A percentile compares a stretch with the other conserved stretches of the same genome.
These are phyloP conservation scores for Hypomecis punctinalis DNA, from an alignment of 2,888 invertebrate species.

Conservation along the genomic window DNA sequence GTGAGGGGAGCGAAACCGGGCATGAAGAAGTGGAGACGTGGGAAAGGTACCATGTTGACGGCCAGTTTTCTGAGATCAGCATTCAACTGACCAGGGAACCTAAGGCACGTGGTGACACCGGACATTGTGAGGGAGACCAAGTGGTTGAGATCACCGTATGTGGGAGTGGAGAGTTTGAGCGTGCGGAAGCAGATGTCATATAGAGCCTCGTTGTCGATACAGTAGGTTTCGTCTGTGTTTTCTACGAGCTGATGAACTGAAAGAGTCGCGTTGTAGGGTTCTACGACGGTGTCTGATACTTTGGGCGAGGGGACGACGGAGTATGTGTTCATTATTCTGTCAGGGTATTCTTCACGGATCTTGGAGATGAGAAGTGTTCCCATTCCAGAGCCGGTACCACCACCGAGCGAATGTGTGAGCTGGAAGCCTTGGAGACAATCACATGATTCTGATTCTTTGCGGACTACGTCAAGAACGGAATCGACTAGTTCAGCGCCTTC, in stretches of 20 bases:
- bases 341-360: slow-evolving; percentile 96
- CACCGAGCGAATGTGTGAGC: slow-evolving; percentile 90
- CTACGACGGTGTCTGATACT: slow-evolving; percentile 88
- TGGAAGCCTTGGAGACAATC: slow-evolving; percentile 97
- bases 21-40: slow-evolving; percentile 94
- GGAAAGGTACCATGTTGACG: slow-evolving; percentile 95
- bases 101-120: slow-evolving; percentile 92
- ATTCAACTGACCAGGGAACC: slow-evolving; percentile 97
- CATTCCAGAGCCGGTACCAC: slow-evolving; percentile 83
- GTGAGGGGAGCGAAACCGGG: slow-evolving; percentile 94
- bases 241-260: slow-evolving; percentile 95
- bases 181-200: slow-evolving; percentile 95
- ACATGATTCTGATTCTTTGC: slow-evolving; percentile 95
- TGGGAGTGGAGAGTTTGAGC: slow-evolving; percentile 93
- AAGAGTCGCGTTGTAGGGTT: slow-evolving; percentile 94
- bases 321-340: slow-evolving; percentile 95
- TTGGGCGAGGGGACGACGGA: slow-evolving; percentile 94
- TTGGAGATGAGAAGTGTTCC: slow-evolving; percentile 93
- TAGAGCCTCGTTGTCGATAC: slow-evolving; percentile 88
- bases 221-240: slow-evolving; percentile 96
- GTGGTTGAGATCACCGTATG: slow-evolving; percentile 96
- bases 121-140: slow-evolving; percentile 95
- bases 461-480: slow-evolving; percentile 92
- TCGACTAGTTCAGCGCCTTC: slow-evolving; percentile 88
- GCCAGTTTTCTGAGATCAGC: slow-evolving; percentile 96